Conservation (phyloP, 2,797 vertebrate genomes). For the Paedocypris micromegethes region DNA sequence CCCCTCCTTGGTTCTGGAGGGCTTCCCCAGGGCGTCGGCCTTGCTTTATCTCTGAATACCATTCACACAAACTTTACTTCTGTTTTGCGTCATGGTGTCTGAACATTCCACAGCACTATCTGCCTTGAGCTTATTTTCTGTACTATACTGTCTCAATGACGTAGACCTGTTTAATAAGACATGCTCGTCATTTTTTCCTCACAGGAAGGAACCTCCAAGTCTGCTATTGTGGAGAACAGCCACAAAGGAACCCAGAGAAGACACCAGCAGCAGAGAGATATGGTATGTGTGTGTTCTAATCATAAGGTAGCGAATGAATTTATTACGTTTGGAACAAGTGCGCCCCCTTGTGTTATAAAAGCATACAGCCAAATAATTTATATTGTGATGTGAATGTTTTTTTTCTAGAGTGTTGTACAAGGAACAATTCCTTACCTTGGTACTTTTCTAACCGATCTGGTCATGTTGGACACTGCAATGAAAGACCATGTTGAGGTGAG, state of each 20-base stretch:
- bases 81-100: slow-evolving; percentile 20
- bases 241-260: slow-evolving; percentile 87
- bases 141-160: background rate
- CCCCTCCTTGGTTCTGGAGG: slow-evolving; percentile 2
- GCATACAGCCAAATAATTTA: background rate
- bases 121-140: background rate
- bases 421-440: slow-evolving; percentile 94
- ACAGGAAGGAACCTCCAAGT: slow-evolving; percentile 95
- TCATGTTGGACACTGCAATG: slow-evolving; percentile 98
- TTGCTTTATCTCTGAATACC: slow-evolving; percentile 1
- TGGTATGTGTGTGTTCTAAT: slow-evolving; percentile 65
- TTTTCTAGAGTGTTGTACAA: slow-evolving; percentile 84
- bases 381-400: background rate
- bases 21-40: slow-evolving; percentile 21
- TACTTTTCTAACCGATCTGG: slow-evolving; percentile 92
- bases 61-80: slow-evolving; percentile 8
- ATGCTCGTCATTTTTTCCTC: background rate
- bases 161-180: background rate
- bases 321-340: background rate
- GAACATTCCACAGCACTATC: slow-evolving; percentile 8
- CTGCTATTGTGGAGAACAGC: slow-evolving; percentile 91
- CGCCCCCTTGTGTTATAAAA: slow-evolving; percentile 42
- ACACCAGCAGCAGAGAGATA: slow-evolving; percentile 87
- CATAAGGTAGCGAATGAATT: background rate
- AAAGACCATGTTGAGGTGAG: slow-evolving; percentile 89